phyloP scores from a whole-genome alignment of 2,797 vertebrate species.

The Danio tinwini region DNA sequence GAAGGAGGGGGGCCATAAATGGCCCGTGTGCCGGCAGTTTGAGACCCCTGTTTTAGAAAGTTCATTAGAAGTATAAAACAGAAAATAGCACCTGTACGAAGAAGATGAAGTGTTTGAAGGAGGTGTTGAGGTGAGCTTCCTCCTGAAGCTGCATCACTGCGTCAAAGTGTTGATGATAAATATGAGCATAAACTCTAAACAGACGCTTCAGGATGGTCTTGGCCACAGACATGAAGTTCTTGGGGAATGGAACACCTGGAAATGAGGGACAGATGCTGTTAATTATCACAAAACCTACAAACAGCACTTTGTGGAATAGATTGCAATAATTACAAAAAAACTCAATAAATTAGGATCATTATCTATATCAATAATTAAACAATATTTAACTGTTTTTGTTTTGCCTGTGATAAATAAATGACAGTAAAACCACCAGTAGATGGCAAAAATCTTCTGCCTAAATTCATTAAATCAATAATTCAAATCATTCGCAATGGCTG shows the following conservation, averaged over 20 bases:
- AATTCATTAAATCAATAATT: too few species aligned
- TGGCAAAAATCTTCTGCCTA: too few species aligned
- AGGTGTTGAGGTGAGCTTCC: slow-evolving; percentile 98
- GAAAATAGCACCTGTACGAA: slow-evolving; percentile 88
- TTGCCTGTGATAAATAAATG: too few species aligned
- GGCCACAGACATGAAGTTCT: slow-evolving; percentile 98
- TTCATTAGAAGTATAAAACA: neutral
- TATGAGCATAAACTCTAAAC: slow-evolving; percentile 97
- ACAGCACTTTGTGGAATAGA: too few species aligned
- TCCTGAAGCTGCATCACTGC: slow-evolving; percentile 98
- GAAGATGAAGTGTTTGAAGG: slow-evolving; percentile 99
- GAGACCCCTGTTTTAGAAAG: too few species aligned
- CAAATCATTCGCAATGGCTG: too few species aligned
- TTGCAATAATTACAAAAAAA: too few species aligned
- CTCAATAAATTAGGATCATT: too few species aligned
- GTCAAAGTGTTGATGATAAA: slow-evolving; percentile 99
- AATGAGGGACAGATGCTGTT: neutral
- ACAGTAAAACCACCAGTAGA: too few species aligned
- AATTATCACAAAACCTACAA: neutral
- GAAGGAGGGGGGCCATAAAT: too few species aligned
- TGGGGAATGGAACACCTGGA: slow-evolving; percentile 94
- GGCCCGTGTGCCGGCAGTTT: too few species aligned
- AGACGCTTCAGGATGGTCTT: slow-evolving; percentile 98
- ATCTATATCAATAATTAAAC: too few species aligned
- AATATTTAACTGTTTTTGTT: neutral